phyloP scores from a whole-genome alignment of 1,140 invertebrate species.

The Stratiolaelaps scimitus region DNA sequence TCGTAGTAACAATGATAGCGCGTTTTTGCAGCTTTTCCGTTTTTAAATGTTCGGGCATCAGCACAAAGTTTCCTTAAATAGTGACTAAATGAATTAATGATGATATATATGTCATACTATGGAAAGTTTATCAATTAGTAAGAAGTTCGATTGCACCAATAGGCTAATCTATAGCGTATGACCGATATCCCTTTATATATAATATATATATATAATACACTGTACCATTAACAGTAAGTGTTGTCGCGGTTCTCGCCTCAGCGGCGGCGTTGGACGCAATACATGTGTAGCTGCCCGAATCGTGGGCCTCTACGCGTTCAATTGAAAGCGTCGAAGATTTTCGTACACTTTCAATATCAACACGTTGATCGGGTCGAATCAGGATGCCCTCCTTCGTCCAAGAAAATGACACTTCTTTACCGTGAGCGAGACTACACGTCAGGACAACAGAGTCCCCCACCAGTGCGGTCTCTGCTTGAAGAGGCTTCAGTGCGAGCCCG shows the following conservation, averaged over 20 bases:
- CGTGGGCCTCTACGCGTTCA: not conserved
- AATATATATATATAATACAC: not conserved
- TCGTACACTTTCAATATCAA: not conserved
- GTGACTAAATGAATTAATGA: no score
- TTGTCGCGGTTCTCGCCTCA: not conserved
- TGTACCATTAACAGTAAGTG: constrained; percentile 4
- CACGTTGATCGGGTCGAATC: not conserved
- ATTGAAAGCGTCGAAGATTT: constrained; percentile 8
- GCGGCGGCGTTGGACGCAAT: constrained; percentile 13
- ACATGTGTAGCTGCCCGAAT: constrained; percentile 13
- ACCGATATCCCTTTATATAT: no score
- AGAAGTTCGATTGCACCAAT: no score
- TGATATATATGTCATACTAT: no score
- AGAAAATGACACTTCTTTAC: constrained; percentile 1
- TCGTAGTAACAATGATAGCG: no score
- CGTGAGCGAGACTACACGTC: not conserved
- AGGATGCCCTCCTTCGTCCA: constrained; percentile 10
- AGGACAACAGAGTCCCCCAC: not conserved
- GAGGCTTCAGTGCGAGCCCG: no score
- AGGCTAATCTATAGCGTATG: no score
- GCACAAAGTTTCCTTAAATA: no score
- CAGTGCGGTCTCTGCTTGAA: not conserved
- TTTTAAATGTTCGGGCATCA: no score
- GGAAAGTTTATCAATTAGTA: no score
- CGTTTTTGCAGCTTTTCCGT: no score